These are phyloP conservation scores for Limosa lapponica DNA, from an alignment of 2,797 vertebrate species.

Conservation along the genomic window DNA sequence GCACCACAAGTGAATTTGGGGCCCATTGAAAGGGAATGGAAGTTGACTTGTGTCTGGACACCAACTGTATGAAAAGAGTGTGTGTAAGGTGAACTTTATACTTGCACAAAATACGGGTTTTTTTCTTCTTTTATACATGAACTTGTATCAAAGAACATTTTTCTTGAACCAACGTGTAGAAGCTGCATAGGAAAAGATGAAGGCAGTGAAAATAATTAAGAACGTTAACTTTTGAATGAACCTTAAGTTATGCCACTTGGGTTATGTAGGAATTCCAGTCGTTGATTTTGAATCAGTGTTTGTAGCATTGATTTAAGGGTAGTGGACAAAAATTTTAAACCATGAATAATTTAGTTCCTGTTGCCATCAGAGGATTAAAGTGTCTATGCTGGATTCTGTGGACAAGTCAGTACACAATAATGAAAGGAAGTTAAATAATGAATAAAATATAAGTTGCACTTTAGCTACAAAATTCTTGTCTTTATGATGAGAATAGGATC, in stretches of 20 bases:
- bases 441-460: slow-evolving; percentile 65
- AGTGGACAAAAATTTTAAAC: slow-evolving; percentile 50
- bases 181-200: background rate
- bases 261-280: background rate
- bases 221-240: background rate
- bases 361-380: slow-evolving; percentile 46
- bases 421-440: slow-evolving; percentile 65
- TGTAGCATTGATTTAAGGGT: slow-evolving; percentile 60
- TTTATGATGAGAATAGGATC: slow-evolving; percentile 32
- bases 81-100: background rate
- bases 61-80: background rate
- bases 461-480: slow-evolving; percentile 38
- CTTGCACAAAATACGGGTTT: too few relatives aligned
- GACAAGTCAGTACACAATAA: slow-evolving; percentile 50
- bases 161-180: background rate
- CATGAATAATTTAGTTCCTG: slow-evolving; percentile 54
- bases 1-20: background rate
- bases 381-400: slow-evolving; percentile 36
- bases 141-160: background rate
- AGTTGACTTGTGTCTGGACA: background rate
- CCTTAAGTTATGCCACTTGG: background rate
- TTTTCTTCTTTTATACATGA: background rate
- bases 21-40: background rate
- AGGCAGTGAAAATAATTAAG: background rate
- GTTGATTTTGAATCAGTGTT: slow-evolving; percentile 30